Conservation (phyloP, 2,797 vertebrate genomes). For the Melanotaenia parkinsoni region DNA sequence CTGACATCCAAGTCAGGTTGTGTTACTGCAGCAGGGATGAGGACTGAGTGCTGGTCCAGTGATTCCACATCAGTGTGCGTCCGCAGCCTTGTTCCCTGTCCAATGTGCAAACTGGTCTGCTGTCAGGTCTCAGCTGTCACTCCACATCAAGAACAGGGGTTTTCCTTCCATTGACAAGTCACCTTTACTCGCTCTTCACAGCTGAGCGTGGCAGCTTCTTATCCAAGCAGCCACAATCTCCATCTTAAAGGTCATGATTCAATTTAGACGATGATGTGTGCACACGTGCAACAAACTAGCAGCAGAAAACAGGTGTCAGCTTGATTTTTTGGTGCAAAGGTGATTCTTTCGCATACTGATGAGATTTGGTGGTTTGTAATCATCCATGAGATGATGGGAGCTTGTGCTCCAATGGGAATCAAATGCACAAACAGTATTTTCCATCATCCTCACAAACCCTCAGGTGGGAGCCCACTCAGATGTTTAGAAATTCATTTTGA, state of each 20-base stretch:
- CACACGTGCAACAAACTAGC: slow-evolving; percentile 40
- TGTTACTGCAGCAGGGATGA: slow-evolving; percentile 1
- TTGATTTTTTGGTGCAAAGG: background rate
- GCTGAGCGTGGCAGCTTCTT: slow-evolving; percentile 24
- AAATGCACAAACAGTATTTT: background rate
- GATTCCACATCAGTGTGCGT: slow-evolving; percentile 32
- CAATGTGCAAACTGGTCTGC: slow-evolving; percentile 41
- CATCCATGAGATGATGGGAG: slow-evolving; percentile 19
- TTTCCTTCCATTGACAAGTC: slow-evolving; percentile 45
- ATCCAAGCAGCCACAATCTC: slow-evolving; percentile 42
- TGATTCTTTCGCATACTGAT: too few relatives aligned
- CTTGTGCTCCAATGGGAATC: slow-evolving; percentile 3
- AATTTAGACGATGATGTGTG: slow-evolving; percentile 5
- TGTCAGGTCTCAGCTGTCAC: slow-evolving; percentile 54
- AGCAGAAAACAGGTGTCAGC: slow-evolving; percentile 32
- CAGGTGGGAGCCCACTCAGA: background rate
- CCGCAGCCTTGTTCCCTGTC: slow-evolving; percentile 13
- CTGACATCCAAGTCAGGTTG: slow-evolving; percentile 8
- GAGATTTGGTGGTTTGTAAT: slow-evolving; percentile 4
- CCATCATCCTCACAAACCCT: background rate
- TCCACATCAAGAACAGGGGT: slow-evolving; percentile 34
- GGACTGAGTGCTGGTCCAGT: background rate
- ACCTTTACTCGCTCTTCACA: slow-evolving; percentile 51
- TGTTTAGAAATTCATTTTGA: slow-evolving; percentile 68
- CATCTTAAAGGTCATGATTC: slow-evolving; percentile 64